phyloP scores from a whole-genome alignment of 2,113 vertebrate genomes.

The Chaetodon trifascialis region DNA sequence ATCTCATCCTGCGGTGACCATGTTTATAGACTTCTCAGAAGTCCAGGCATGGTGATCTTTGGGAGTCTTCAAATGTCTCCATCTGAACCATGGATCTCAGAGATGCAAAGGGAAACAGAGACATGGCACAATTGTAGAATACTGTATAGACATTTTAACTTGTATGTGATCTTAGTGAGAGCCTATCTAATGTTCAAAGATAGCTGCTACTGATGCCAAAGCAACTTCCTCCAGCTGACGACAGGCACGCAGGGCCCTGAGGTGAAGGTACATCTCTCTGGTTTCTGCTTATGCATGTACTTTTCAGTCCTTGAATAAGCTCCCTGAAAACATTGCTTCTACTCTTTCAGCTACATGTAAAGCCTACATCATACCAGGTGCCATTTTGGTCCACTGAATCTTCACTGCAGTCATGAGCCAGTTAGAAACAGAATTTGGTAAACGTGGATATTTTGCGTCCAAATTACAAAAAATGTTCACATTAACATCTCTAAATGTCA shows the following conservation, averaged over 20 bases:
- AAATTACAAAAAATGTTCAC: neutral
- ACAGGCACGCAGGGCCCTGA: slow-evolving; percentile 34
- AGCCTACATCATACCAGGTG: neutral
- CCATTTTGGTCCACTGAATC: slow-evolving; percentile 11
- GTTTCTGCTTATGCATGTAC: slow-evolving; percentile 33
- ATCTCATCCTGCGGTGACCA: slow-evolving; percentile 57
- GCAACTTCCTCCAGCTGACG: slow-evolving; percentile 42
- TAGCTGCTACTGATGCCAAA: slow-evolving; percentile 53
- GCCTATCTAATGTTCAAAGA: slow-evolving; percentile 53
- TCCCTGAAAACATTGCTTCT: slow-evolving; percentile 21
- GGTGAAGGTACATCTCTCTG: slow-evolving; percentile 24
- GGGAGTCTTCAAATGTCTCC: slow-evolving; percentile 53
- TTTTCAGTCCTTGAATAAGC: slow-evolving; percentile 37
- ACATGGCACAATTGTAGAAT: slow-evolving; percentile 69
- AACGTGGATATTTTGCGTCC: neutral
- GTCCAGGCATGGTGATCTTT: slow-evolving; percentile 44
- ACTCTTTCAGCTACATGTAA: slow-evolving; percentile 3
- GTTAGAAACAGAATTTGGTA: slow-evolving; percentile 14
- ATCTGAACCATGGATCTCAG: slow-evolving; percentile 42
- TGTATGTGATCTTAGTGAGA: slow-evolving; percentile 50
- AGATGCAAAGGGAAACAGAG: slow-evolving; percentile 61
- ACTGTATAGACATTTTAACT: slow-evolving; percentile 73
- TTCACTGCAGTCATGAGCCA: slow-evolving; percentile 28
- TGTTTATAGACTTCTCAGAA: slow-evolving; percentile 28
- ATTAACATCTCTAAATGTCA: neutral